phyloP scores from a whole-genome alignment of 1,140 invertebrate species.

The Pteromalus puparum region DNA sequence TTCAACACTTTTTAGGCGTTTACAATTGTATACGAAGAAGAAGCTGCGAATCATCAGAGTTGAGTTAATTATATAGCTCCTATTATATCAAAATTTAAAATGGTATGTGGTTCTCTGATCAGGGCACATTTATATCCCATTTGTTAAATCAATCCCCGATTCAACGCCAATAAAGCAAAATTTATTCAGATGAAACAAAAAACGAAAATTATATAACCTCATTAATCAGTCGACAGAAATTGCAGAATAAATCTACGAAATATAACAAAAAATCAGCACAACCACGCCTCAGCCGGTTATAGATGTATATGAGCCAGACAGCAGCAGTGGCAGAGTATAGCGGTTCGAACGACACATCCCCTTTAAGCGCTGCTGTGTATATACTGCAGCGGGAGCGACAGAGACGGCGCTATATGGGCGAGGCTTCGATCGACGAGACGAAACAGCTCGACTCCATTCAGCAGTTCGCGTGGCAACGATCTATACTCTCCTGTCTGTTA shows the following conservation, averaged over 20 bases:
- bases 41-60: too few species aligned
- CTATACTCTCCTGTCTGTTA: background rate
- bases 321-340: background rate
- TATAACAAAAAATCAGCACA: background rate
- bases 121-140: too few species aligned
- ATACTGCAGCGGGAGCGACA: background rate
- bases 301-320: background rate
- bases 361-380: slow-evolving; percentile 25
- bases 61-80: too few species aligned
- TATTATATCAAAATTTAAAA: too few species aligned
- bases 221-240: too few species aligned
- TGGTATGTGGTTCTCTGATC: too few species aligned
- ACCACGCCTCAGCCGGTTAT: background rate
- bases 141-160: too few species aligned
- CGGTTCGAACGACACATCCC: background rate
- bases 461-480: slow-evolving; percentile 17
- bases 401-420: background rate
- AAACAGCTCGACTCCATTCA: background rate
- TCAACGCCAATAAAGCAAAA: too few species aligned
- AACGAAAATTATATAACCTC: too few species aligned
- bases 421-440: background rate
- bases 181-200: too few species aligned
- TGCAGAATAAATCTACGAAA: slow-evolving; percentile 11
- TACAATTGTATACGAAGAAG: too few species aligned
- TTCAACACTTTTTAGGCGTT: too few species aligned